These are phyloP conservation scores for Leptobrachium leishanense DNA, from an alignment of 2,113 vertebrate genomes.

Conservation along the genomic window DNA sequence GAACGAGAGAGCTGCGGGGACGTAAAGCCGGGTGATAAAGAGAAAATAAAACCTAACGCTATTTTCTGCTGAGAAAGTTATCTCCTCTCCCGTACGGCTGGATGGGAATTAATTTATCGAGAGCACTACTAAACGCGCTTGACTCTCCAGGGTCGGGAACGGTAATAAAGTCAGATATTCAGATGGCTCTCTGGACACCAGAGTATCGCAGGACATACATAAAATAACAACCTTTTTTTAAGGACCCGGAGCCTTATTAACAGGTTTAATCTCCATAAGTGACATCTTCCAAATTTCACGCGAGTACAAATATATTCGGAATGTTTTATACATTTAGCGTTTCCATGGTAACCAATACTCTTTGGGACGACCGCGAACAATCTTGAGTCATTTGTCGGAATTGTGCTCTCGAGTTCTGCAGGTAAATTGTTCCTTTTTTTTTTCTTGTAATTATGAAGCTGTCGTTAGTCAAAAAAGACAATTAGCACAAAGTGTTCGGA, in stretches of 20 bases:
- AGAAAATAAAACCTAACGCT: constrained; percentile 36
- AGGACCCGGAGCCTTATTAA: constrained; percentile 10
- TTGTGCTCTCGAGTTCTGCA: constrained; percentile 35
- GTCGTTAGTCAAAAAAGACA: constrained; percentile 43
- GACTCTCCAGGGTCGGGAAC: constrained; percentile 15
- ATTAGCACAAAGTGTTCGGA: constrained; percentile 26
- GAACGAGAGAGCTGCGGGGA: constrained; percentile 29
- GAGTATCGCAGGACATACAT: constrained; percentile 1
- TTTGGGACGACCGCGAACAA: constrained; percentile 18
- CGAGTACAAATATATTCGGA: constrained; percentile 28
- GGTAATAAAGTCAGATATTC: constrained; percentile 21
- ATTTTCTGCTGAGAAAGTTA: constrained; percentile 36
- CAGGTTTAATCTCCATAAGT: constrained; percentile 20
- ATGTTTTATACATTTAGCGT: constrained; percentile 43
- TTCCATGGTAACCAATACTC: constrained; percentile 35
- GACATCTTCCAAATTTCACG: constrained; percentile 26
- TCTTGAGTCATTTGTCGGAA: constrained; percentile 42
- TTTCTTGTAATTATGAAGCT: constrained; percentile 36
- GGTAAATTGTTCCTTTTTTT: constrained; percentile 37
- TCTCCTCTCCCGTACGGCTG: constrained; percentile 12
- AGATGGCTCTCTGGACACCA: neutral
- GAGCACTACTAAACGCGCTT: constrained; percentile 16
- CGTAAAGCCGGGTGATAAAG: constrained; percentile 39
- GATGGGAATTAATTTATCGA: constrained; percentile 37
- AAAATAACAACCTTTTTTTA: constrained; percentile 1